Percentiles rank a stretch among this genome's conserved stretches.
Conservation (phyloP, 2,797 vertebrate genomes). For the Danio tinwini region DNA sequence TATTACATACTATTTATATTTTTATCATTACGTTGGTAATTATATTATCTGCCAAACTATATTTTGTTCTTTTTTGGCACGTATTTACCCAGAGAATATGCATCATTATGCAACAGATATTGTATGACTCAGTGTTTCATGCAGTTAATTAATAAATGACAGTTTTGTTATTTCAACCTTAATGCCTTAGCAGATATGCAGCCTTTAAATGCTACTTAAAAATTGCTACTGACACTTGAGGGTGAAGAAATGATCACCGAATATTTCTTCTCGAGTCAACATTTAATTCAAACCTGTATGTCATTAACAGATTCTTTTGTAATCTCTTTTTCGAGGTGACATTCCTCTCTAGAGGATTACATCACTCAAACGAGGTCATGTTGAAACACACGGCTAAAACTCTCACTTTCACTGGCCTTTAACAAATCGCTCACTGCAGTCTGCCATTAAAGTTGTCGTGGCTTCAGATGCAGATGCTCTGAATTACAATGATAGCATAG, state of each 20-base stretch:
- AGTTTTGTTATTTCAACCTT: too few species aligned
- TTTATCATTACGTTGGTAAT: too few species aligned
- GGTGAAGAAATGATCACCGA: background rate
- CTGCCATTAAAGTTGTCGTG: background rate
- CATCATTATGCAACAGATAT: too few species aligned
- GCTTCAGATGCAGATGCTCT: conserved; percentile 1
- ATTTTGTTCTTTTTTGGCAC: too few species aligned
- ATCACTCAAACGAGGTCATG: conserved; percentile 12
- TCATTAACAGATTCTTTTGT: conserved; percentile 6
- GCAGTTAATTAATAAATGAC: too few species aligned
- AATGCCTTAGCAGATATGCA: too few species aligned
- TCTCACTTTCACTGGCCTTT: background rate
- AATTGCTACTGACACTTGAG: too few species aligned
- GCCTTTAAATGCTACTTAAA: too few species aligned
- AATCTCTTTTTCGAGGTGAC: conserved; percentile 5
- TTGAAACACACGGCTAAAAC: background rate
- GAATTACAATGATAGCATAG: background rate
- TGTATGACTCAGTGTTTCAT: too few species aligned
- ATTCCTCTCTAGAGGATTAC: conserved; percentile 19
- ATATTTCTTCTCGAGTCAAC: background rate
- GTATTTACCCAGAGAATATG: too few species aligned
- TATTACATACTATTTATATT: too few species aligned
- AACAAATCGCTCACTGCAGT: background rate
- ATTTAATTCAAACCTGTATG: conserved; percentile 2
- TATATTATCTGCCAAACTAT: too few species aligned